Base-by-base conservation (phyloP, 2,888 invertebrate species). In the Epistrophe eligans region DNA sequence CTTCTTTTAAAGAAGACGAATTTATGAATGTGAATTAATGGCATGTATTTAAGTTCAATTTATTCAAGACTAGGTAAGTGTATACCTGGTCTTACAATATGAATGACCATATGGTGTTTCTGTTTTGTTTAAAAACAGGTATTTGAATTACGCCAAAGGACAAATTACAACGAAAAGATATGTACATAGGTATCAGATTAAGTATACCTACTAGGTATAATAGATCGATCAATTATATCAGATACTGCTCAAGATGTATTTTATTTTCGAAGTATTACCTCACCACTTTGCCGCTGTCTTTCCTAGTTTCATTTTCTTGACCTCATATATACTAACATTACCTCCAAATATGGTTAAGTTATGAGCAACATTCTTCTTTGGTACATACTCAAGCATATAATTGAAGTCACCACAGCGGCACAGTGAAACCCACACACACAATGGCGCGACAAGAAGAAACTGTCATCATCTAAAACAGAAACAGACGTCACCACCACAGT, bases 261-360 rank as follows among this genome's bases (percentile, higher is more conserved):
- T 40, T 64, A n/a, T 19, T 35, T 82, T 72, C 35, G 48, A 43
- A 66, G 35, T 67, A 85, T 85, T 81, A 85, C 67, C 81, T 77
- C 81, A 85, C 57, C 71, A 52, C 40, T 80, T 50, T 58, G 35
- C 4, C 52, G 71, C 45, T 73, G 72, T 77, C 77, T 81, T 85
- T 81, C 73, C 70, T 62, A 71, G 52, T 82, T 79, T 74, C 19
- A 58, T 58, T 79, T 79, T 76, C 66, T 74, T 40, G 35, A 38
- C 13, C 57, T 24, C 62, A 24, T 40, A 62, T 45, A 55, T 50
- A 70, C 76, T 60, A 87, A 60, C 71, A 72, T 15, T 79, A 79
- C 48, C 66, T 62, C 83, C 83, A 79, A 76, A 87, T 83, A 87
- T 83, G 83, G 87, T 87, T 79, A 79, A 87, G 72, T 83, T 79